Base-by-base conservation (phyloP, 2,888 invertebrate genomes). In the Callosobruchus maculatus region DNA sequence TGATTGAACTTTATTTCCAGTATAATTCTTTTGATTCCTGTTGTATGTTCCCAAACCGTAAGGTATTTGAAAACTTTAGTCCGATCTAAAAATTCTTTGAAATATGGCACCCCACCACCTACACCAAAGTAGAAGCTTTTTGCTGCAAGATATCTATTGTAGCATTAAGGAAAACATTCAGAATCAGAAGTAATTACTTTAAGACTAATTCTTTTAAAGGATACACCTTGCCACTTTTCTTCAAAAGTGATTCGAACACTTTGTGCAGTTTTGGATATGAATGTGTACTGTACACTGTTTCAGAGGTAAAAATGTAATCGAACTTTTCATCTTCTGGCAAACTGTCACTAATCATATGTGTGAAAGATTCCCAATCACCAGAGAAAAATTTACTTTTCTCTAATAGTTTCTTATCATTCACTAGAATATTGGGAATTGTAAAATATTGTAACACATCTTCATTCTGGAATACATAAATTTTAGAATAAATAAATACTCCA, bases 51-150 rank as follows among this genome's bases (percentile, higher is more conserved):
- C 94, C 94, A 95, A 72, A 92, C 89, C 49, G 89, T 87, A 81
- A 89, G 86, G 76, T 88, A 87, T 26, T 88, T 82, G 81, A 96
- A 92, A 68, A 85, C 80, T 22, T 87, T 87, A 81, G 90, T 90
- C 71, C 88, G 86, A 74, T 88, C 83, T 5, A 97, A 81, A 72
- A 89, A 85, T 70, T 90, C 85, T 85, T 93, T 91, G 89, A 98
- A 98, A 80, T 93, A 91, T 77, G 92, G 88, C 68, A 93, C 89
- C 18, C 96, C 93, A 72, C 98, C 98, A 18, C 98, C 98, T 22
- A 98, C 96, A 77, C 98, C 98, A 89, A 98, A 98, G 86, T 99
- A 99, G 87, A 94, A 92, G 20, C 92, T 91, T 89, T 98, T 99
- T 2, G 96, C 97, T 72, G 97, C 97, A 74, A 98, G 86, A 85